Conservation (phyloP, 64 coral and sea anemone species). For the Trachythela sp. region DNA sequence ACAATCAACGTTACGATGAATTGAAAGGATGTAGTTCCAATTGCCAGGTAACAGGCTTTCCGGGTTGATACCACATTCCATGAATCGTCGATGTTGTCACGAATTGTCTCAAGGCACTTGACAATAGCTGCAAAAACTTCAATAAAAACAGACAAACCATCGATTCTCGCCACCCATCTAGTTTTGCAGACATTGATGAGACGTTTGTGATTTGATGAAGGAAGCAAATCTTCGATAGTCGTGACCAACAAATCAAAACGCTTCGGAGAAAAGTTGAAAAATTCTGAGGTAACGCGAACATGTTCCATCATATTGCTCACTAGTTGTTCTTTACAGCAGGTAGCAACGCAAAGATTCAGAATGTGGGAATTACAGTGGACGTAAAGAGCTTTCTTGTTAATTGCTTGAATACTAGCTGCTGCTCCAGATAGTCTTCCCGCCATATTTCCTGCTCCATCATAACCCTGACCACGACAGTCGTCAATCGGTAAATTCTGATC, state of each 20-base stretch:
- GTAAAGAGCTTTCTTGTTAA: neutral
- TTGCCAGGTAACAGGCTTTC: neutral
- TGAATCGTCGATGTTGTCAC: neutral
- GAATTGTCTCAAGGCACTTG: neutral
- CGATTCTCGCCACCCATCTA: slow-evolving; percentile 23
- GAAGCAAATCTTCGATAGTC: neutral
- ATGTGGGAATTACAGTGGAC: too few relatives aligned
- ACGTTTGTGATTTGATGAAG: neutral
- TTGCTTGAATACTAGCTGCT: neutral
- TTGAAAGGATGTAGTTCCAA: neutral
- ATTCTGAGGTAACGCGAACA: too few relatives aligned
- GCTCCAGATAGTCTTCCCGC: neutral
- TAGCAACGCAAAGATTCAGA: too few relatives aligned
- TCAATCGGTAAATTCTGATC: neutral
- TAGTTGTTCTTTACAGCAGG: too few relatives aligned
- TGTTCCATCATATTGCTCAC: too few relatives aligned
- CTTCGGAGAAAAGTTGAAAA: too few relatives aligned
- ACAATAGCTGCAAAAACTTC: slow-evolving; percentile 20
- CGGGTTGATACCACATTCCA: neutral
- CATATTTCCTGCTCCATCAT: neutral
- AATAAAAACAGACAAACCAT: slow-evolving; percentile 10
- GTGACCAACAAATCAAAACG: neutral
- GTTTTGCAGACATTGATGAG: slow-evolving; percentile 24
- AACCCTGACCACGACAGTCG: neutral
- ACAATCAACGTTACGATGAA: neutral